phyloP scores from a whole-genome alignment of 2,113 vertebrate genomes.

The cattle (Bos taurus) region DNA sequence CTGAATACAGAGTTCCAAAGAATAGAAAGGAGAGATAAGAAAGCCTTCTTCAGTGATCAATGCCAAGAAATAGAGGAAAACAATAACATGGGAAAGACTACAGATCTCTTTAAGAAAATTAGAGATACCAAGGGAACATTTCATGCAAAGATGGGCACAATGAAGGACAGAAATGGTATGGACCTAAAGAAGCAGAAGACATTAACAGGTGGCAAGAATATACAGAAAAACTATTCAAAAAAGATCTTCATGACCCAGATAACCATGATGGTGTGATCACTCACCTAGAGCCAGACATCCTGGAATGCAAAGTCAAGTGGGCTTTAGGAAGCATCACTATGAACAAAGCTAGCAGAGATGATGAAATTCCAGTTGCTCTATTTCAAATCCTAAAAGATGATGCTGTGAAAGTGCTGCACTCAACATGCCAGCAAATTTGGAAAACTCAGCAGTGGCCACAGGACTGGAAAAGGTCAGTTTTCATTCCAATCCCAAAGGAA shows the following conservation, averaged over 20 bases:
- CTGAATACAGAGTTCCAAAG: neutral
- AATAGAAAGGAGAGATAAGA: neutral
- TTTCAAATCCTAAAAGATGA: neutral
- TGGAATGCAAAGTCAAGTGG: neutral
- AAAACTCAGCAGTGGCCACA: neutral
- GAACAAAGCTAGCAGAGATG: neutral
- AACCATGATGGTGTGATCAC: neutral
- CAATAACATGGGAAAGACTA: neutral
- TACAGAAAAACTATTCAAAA: neutral
- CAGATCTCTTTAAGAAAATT: neutral
- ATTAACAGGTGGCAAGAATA: neutral
- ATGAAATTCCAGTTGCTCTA: neutral
- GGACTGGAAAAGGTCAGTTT: neutral
- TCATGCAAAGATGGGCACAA: neutral
- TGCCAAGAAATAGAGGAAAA: neutral
- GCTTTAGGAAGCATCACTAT: neutral
- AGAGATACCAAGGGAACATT: neutral
- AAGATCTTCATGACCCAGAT: neutral
- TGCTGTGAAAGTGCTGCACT: neutral
- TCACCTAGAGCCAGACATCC: neutral
- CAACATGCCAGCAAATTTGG: neutral
- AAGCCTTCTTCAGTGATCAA: neutral
- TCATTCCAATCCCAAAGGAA: neutral
- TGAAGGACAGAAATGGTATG: neutral
- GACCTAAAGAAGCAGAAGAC: neutral